Percentiles rank a stretch among this genome's conserved stretches.
Conservation (phyloP, 2,888 invertebrate genomes). For the Crossocerus cetratus region DNA sequence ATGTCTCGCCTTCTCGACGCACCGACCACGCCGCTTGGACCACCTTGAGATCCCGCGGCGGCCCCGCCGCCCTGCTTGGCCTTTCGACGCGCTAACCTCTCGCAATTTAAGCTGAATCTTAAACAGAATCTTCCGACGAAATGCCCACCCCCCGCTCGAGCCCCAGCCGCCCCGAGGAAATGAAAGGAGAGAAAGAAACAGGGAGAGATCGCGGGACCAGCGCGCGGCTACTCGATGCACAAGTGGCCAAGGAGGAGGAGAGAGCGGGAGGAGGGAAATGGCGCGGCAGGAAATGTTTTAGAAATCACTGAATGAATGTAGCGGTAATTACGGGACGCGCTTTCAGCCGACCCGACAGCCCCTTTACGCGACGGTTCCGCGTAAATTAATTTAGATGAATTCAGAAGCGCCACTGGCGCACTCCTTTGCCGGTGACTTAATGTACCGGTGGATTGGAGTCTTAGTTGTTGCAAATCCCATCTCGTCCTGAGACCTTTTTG, state of each 20-base stretch:
- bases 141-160: constrained; percentile 10
- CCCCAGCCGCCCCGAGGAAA: neutral
- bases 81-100: constrained; percentile 44
- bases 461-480: neutral
- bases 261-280: constrained; percentile 1
- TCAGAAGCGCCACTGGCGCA: neutral
- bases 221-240: constrained; percentile 26
- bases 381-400: constrained; percentile 5
- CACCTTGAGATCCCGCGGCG: constrained; percentile 31
- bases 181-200: neutral
- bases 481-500: too few species aligned
- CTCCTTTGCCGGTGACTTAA: neutral
- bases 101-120: constrained; percentile 53
- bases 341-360: neutral
- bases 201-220: too few species aligned
- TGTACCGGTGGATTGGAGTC: neutral
- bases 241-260: too few species aligned
- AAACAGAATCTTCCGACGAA: constrained; percentile 41
- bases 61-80: constrained; percentile 40
- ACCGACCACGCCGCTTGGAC: constrained; percentile 18
- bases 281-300: constrained; percentile 13
- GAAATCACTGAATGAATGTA: constrained; percentile 38
- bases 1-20: constrained; percentile 38
- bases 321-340: neutral
- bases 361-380: neutral